Evolutionary conservation across 2,888 invertebrate species (phyloP).

Genomic region (Corythucha ciliata): DNA sequence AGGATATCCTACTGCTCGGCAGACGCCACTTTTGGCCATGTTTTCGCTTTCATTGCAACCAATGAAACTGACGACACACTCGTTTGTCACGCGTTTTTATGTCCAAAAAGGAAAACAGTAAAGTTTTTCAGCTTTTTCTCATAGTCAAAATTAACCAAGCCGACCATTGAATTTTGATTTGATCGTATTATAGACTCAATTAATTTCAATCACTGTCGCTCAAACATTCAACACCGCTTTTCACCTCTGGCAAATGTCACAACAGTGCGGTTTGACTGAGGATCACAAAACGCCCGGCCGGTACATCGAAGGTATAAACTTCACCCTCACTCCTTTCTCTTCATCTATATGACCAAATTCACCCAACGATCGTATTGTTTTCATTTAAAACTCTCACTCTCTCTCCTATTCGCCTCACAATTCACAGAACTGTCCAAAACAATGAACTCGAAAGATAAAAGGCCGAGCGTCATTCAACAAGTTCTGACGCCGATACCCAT

Average conservation of each 20-base stretch:
- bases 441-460: conserved; percentile 25
- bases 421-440: too few relatives aligned
- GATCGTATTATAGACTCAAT: conserved; percentile 30
- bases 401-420: too few relatives aligned
- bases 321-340: too few relatives aligned
- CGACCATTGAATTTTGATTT: not conserved
- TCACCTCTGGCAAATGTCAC: conserved; percentile 30
- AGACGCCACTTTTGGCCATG: conserved; percentile 71
- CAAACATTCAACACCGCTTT: conserved; percentile 32
- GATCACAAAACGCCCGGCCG: too few relatives aligned
- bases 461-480: conserved; percentile 17
- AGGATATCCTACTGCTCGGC: conserved; percentile 88
- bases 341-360: too few relatives aligned
- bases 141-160: not conserved
- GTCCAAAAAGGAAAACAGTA: conserved; percentile 68
- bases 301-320: too few relatives aligned
- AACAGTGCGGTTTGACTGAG: too few relatives aligned
- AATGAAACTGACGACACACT: conserved; percentile 65
- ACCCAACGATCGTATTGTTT: too few relatives aligned
- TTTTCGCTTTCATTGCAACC: conserved; percentile 73
- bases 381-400: too few relatives aligned
- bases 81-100: conserved; percentile 79
- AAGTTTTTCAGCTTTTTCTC: conserved; percentile 29
- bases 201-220: conserved; percentile 32
- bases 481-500: conserved; percentile 27